These are phyloP conservation scores for Pocillopora verrucosa DNA, from an alignment of 64 coral and sea anemone species.

Conservation along the genomic window DNA sequence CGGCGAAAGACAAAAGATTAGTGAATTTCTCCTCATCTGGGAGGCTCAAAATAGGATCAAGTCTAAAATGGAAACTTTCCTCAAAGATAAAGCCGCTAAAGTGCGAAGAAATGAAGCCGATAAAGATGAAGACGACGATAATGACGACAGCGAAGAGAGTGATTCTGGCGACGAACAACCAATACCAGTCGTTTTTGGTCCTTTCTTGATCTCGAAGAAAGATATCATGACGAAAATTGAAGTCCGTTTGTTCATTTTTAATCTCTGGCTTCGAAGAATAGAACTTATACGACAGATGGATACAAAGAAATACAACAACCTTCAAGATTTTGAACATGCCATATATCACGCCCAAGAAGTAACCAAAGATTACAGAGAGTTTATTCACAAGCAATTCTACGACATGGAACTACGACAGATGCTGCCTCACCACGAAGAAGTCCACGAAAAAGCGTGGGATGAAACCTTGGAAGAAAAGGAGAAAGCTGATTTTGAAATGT, in stretches of 20 bases:
- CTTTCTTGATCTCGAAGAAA: background rate
- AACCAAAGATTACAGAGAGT: background rate
- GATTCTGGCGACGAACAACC: background rate
- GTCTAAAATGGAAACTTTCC: background rate
- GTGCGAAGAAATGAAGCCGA: background rate
- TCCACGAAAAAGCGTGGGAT: background rate
- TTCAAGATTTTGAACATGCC: slow-evolving; percentile 15
- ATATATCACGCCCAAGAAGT: slow-evolving; percentile 6
- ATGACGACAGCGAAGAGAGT: no score
- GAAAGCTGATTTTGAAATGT: slow-evolving; percentile 24
- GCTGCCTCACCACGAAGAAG: background rate
- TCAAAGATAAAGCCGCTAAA: background rate
- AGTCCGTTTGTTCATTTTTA: background rate
- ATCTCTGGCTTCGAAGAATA: slow-evolving; percentile 9
- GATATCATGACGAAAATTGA: background rate
- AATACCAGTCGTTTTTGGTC: background rate
- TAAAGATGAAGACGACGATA: background rate
- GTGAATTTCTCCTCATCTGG: no score
- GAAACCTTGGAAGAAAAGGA: background rate
- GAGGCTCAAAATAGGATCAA: background rate
- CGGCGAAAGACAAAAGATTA: no score
- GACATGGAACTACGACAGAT: background rate
- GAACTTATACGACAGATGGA: background rate
- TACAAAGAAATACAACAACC: background rate
- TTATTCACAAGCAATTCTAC: background rate